Conservation (phyloP, 2,113 vertebrate genomes). For the Urocolius indicus region DNA sequence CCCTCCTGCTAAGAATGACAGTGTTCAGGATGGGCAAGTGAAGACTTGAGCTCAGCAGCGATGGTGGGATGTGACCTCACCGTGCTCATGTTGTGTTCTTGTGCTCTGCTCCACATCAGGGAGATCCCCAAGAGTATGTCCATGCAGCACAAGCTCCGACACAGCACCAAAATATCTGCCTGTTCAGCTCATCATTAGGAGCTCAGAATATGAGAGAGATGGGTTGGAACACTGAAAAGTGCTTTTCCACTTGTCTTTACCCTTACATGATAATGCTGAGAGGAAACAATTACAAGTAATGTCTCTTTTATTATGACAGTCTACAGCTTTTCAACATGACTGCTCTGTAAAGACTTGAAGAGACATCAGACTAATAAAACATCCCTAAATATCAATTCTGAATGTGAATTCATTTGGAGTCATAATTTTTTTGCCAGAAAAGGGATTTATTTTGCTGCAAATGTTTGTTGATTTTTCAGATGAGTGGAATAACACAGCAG, state of each 20-base stretch:
- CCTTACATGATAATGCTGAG: not conserved
- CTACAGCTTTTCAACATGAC: constrained; percentile 24
- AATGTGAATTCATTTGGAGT: constrained; percentile 56
- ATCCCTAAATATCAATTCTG: constrained; percentile 47
- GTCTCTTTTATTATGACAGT: constrained; percentile 14
- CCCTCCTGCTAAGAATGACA: not conserved
- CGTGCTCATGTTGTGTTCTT: not conserved
- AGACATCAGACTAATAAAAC: constrained; percentile 52
- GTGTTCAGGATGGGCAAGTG: not conserved
- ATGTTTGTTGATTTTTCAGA: constrained; percentile 27
- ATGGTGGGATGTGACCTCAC: fast-evolving
- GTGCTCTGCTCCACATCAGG: not conserved
- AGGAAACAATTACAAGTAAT: constrained; percentile 55
- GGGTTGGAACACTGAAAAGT: not conserved
- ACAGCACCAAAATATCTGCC: not conserved
- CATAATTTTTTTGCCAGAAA: not conserved
- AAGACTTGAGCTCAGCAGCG: not conserved
- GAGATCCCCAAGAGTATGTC: not conserved
- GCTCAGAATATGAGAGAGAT: not conserved
- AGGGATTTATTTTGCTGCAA: not conserved
- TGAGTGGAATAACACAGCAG: not conserved
- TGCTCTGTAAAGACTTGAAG: constrained; percentile 55
- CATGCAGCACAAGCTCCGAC: not conserved
- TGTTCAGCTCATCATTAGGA: not conserved
- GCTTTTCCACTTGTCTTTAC: not conserved